These are phyloP conservation scores for Caenorhabditis remanei DNA, from an alignment of 1,140 invertebrate genomes.

Conservation along the genomic window DNA sequence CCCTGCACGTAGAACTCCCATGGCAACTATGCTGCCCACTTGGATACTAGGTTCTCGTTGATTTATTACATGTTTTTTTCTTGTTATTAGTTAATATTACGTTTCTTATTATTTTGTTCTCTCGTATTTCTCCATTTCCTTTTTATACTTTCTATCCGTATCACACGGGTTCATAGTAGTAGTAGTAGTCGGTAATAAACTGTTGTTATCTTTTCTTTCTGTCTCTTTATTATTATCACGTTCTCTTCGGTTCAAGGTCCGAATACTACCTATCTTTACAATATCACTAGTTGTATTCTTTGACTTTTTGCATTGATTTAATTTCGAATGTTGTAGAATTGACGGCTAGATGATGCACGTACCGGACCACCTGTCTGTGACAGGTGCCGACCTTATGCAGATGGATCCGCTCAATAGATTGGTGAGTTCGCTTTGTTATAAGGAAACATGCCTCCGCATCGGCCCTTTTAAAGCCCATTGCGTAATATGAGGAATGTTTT, in stretches of 20 bases:
- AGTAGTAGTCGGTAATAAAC: conserved; percentile 1
- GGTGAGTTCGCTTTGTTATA: neutral
- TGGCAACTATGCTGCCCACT: neutral
- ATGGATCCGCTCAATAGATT: conserved; percentile 39
- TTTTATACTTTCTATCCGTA: neutral
- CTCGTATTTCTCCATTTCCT: neutral
- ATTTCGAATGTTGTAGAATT: neutral
- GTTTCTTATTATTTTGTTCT: neutral
- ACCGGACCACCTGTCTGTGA: conserved; percentile 44
- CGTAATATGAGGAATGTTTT: neutral
- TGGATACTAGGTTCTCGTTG: too few relatives aligned
- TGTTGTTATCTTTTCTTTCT: neutral
- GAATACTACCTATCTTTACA: conserved; percentile 5
- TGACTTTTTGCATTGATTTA: neutral
- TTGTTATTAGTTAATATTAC: neutral
- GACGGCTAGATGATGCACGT: neutral
- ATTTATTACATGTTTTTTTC: neutral
- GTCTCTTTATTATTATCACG: neutral
- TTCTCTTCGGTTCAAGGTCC: conserved; percentile 28
- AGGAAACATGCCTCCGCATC: neutral
- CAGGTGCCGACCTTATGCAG: conserved; percentile 29
- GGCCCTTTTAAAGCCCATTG: neutral
- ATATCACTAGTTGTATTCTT: neutral
- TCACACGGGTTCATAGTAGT: conserved; percentile 36
- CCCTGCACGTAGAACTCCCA: neutral